Percentiles rank a stretch among this genome's conserved stretches.
Conservation (phyloP, 2,888 invertebrate species). For the Entomobrya multifasciata region DNA sequence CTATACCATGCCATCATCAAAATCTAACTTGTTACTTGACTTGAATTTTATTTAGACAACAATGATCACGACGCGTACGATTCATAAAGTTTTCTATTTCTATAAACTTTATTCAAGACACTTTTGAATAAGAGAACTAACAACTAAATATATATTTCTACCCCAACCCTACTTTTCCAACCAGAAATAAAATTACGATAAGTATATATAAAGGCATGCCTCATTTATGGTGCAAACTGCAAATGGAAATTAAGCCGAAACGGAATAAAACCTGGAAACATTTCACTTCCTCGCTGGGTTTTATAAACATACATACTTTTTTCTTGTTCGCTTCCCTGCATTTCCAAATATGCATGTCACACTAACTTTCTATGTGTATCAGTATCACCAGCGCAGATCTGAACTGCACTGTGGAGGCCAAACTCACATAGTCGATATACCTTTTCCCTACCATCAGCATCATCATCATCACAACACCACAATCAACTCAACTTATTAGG, state of each 20-base stretch:
- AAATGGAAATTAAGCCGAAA: constrained; percentile 1
- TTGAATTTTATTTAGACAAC: constrained; percentile 4
- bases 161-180: not conserved
- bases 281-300: constrained; percentile 21
- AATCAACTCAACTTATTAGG: constrained; percentile 2
- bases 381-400: no score
- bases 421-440: no score
- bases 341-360: no score
- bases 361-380: not conserved
- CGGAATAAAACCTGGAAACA: constrained; percentile 25
- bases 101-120: not conserved
- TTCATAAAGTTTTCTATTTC: not conserved
- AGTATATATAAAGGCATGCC: not conserved
- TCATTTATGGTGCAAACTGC: constrained; percentile 9
- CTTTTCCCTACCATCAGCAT: not conserved
- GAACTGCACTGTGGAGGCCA: no score
- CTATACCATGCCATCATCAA: no score
- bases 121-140: not conserved
- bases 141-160: not conserved
- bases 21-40: not conserved
- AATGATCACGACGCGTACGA: not conserved
- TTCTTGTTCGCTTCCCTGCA: not conserved
- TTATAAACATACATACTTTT: no score
- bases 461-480: not conserved
- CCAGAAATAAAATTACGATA: not conserved